Evolutionary conservation across 2,888 invertebrate genomes (phyloP), one percentile per base, ranked within the genome.

Genomic region (Hemistola chrysoprasaria): DNA sequence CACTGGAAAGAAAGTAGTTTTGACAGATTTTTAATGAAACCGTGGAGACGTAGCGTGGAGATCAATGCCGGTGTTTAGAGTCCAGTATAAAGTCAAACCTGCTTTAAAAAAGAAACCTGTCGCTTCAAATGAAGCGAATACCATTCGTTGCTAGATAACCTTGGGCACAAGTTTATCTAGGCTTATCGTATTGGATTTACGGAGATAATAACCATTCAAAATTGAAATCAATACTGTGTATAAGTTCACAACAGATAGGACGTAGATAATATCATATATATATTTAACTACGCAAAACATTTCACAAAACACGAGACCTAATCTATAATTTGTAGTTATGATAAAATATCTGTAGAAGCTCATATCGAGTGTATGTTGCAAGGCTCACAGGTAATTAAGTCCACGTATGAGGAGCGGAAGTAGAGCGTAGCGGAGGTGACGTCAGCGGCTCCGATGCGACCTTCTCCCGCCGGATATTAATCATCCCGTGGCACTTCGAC

Each of bases 381-480:
- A 53, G 57, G 57, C 59, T 58, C 40, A 56, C 59, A 58, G 40
- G 56, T 63, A 65, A 67, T 68, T 52, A 67, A 64, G 65, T 65
- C 56, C 62, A 65, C 66, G 61, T 65, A 64, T 59, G 61, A 62
- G 64, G 68, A 69, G 66, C 83, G 86, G 87, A 87, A 85, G 76
- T 68, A 59, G 67, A 69, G 66, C 43, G 69, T 67, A 59, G 71
- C 80, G 78, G 81, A 78, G 76, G 73, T 85, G 86, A 87, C 86
- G 85, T 85, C 85, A 86, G 66, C 53, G 47, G 62, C 68, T 57
- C 58, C 65, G 68, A 62, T 62, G 73, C 83, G 82, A 77, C 83
- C 83, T 84, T 83, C 81, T 71, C 74, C 67, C 66, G 59, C 65
- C 85, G 86, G 85, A 86, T 83, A 86, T 87, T 85, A 87, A 85